A percentile compares a stretch with the other conserved stretches of the same genome.
phyloP scores from a whole-genome alignment of 2,797 vertebrate species.

The Smutsia temminckii region DNA sequence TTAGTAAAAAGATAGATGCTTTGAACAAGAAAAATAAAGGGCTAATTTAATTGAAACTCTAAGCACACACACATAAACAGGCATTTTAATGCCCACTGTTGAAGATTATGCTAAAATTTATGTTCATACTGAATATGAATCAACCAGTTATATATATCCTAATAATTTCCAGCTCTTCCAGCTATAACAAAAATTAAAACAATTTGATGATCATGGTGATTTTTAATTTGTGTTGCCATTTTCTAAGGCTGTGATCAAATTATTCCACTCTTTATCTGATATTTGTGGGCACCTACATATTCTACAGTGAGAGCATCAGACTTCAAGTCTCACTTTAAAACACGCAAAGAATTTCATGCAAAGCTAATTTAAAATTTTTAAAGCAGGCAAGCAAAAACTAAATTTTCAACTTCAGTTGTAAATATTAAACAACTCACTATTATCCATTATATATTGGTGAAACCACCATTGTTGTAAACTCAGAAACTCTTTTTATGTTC shows the following conservation, averaged over 20 bases:
- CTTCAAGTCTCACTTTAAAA: neutral
- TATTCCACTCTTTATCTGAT: neutral
- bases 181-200: neutral
- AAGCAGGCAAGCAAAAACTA: neutral
- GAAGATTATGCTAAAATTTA: neutral
- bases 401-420: neutral
- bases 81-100: neutral
- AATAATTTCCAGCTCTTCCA: no score
- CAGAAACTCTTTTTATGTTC: neutral
- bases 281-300: neutral
- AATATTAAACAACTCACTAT: neutral
- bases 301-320: neutral
- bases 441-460: neutral
- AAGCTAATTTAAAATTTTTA: neutral
- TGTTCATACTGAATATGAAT: neutral
- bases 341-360: neutral
- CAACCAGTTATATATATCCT: neutral
- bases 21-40: neutral
- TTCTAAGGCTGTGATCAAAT: neutral
- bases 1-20: neutral
- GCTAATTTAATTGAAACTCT: neutral
- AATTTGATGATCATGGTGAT: neutral
- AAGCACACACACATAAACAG: neutral
- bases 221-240: neutral
- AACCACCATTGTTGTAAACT: neutral